Evolutionary conservation across 2,113 vertebrate species (phyloP).

Genomic region (Ptychochromis oligacanthus): DNA sequence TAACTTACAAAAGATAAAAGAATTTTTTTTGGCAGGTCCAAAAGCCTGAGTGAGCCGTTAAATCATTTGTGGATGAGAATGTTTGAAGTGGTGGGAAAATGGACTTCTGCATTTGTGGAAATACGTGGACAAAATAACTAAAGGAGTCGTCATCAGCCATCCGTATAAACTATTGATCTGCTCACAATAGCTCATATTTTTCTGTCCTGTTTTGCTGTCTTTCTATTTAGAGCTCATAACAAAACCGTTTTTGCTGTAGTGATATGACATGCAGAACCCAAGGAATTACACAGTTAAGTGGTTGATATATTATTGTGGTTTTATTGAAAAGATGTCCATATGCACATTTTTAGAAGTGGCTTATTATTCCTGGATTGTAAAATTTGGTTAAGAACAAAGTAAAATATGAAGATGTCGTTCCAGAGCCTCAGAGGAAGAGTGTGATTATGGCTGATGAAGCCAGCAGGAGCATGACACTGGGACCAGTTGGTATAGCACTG

Average conservation of each 20-base stretch:
- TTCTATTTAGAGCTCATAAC: neutral
- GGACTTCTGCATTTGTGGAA: neutral
- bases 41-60: neutral
- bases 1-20: neutral
- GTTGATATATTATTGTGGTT: neutral
- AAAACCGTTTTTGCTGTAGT: neutral
- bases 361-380: neutral
- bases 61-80: neutral
- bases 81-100: neutral
- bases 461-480: slow-evolving; percentile 49
- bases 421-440: slow-evolving; percentile 36
- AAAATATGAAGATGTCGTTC: neutral
- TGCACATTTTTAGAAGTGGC: neutral
- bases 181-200: neutral
- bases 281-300: neutral
- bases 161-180: neutral
- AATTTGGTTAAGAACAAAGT: neutral
- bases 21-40: no score
- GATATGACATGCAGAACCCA: neutral
- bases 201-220: neutral
- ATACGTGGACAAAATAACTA: neutral
- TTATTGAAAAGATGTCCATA: slow-evolving; percentile 9
- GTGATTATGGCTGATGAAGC: slow-evolving; percentile 26
- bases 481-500: neutral
- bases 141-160: neutral